phyloP scores from a whole-genome alignment of 2,113 vertebrate species.

The Lepus americanus region DNA sequence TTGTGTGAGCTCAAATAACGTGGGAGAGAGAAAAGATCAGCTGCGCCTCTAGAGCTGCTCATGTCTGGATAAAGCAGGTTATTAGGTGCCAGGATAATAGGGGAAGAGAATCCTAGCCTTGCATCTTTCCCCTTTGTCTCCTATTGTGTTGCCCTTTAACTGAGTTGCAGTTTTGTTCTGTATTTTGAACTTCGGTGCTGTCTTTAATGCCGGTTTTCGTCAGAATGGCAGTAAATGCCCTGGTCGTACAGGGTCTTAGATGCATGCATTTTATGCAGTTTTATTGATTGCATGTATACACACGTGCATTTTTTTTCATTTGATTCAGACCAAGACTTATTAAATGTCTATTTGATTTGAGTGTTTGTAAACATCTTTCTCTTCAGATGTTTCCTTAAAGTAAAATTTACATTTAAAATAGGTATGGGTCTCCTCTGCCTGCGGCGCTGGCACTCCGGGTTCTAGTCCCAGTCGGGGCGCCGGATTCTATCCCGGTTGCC shows the following conservation, averaged over 20 bases:
- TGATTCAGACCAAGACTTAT: conserved; percentile 28
- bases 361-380: background rate
- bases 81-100: background rate
- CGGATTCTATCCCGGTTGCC: too few relatives aligned
- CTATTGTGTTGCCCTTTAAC: background rate
- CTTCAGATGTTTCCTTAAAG: conserved; percentile 37
- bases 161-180: conserved; percentile 8
- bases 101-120: background rate
- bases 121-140: background rate
- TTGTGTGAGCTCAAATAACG: background rate
- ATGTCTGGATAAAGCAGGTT: background rate
- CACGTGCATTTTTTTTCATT: background rate
- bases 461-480: too few relatives aligned
- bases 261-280: background rate
- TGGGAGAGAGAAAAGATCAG: background rate
- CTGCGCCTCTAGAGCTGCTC: background rate
- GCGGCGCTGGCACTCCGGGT: too few relatives aligned
- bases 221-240: background rate
- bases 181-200: background rate
- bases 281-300: background rate
- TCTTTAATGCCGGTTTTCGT: background rate
- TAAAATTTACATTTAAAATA: background rate
- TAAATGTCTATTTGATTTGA: conserved; percentile 11
- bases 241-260: background rate
- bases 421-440: too few relatives aligned